These are phyloP conservation scores for Oikopleura vanhoeffeni DNA, from an alignment of 23 tunicate species.

Conservation along the genomic window DNA sequence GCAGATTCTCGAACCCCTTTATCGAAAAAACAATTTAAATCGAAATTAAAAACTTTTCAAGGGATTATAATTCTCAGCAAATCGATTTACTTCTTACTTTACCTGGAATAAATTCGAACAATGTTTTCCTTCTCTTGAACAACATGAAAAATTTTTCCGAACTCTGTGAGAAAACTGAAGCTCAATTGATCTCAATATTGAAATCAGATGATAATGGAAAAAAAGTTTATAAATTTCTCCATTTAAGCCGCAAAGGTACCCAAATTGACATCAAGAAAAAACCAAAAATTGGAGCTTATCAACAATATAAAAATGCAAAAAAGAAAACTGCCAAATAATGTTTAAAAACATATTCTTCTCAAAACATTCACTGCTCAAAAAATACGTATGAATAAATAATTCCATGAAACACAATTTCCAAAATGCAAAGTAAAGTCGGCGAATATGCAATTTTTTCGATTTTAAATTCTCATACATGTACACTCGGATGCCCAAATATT, in stretches of 20 bases:
- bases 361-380: too few species aligned
- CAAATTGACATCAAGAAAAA: neutral
- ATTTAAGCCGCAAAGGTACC: neutral
- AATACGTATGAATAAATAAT: too few species aligned
- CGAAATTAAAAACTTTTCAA: neutral
- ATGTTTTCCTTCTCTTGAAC: constrained; percentile 35
- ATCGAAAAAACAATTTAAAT: neutral
- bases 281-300: neutral
- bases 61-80: neutral
- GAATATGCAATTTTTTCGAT: too few species aligned
- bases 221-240: neutral
- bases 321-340: neutral
- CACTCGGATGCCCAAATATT: too few species aligned
- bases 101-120: constrained; percentile 57
- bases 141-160: constrained; percentile 41
- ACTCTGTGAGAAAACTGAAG: constrained; percentile 22
- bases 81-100: constrained; percentile 40
- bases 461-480: too few species aligned
- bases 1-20: too few species aligned
- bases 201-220: constrained; percentile 37
- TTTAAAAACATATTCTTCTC: neutral
- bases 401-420: too few species aligned
- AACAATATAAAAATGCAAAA: neutral
- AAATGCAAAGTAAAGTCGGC: too few species aligned
- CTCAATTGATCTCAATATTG: constrained; percentile 23